Base-by-base conservation (phyloP, 2,888 invertebrate species). In the Orchesella flavescens region DNA sequence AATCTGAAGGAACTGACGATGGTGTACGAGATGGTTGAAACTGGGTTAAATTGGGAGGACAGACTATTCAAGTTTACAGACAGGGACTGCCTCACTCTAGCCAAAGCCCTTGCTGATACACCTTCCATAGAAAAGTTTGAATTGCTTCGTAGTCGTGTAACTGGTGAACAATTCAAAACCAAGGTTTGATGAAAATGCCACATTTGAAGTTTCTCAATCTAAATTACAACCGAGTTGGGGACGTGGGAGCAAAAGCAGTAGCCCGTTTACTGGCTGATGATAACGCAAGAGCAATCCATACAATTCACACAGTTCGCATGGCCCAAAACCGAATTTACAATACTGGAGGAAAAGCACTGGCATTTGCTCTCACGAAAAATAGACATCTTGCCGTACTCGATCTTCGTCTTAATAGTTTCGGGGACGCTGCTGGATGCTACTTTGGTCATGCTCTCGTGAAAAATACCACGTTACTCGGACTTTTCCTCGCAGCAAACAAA, bases 331-430 rank as follows among this genome's bases (percentile, higher is more conserved):
- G 85, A 5, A 88, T 88, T 46, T 78, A 79, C 34, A 86, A 85
- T 63, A 71, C 59, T 23, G 88, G 88, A 34, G 88, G 83, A 13
- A 86, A 88, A 83, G 87, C 88, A 1, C n/a, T 88, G n/a, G 87
- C 88, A 7, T 87, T 55, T 71, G 87, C 86, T 9, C 68, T 88
- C 12, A 85, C 84, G 9, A 65, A 68, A 63, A 87, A 88, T 53
- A 17, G 21, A 0, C 85, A 88, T 46, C 55, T 88, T 46, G 73
- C 78, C 0, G 49, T 75, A 23, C 46, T 88, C 13, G 87, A 87
- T 57, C 57, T 86, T 0, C 71, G 88, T 9, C 61, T 87, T 19
- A 88, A 88, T 75, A 73, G 63, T 7, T 86, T 88, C 44, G 76
- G 83, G 12, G 84, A 88, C 44, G 23, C 82, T 0, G 88, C 87